Percentiles rank a stretch among this genome's conserved stretches.
Evolutionary conservation across 2,113 vertebrate species (phyloP).

Genomic region (Penelope pileata): DNA sequence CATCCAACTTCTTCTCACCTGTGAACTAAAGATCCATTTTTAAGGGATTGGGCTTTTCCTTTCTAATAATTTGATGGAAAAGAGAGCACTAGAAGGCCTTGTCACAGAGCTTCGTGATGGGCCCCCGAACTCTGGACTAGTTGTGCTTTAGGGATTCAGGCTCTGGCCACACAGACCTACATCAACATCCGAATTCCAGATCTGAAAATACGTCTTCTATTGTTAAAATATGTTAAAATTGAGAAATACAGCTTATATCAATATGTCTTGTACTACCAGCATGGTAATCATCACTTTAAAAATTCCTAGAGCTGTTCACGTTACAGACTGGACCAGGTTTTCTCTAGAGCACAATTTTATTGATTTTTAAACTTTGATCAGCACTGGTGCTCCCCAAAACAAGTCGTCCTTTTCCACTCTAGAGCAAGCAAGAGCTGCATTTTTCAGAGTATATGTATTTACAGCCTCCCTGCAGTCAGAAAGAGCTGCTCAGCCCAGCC

Average conservation of each 20-base stretch:
- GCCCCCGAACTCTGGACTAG: fast-evolving
- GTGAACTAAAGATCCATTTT: background rate
- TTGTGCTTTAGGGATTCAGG: background rate
- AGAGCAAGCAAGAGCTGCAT: background rate
- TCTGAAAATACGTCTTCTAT: background rate
- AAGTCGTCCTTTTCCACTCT: background rate
- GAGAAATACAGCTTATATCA: background rate
- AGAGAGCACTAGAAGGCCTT: background rate
- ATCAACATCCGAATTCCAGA: background rate
- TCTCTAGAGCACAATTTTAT: background rate
- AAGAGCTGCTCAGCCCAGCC: background rate
- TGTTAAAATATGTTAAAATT: background rate
- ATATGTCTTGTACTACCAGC: background rate
- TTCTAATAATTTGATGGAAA: background rate
- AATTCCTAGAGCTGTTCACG: background rate
- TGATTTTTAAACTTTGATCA: background rate
- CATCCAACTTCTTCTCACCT: background rate
- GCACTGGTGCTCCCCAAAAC: background rate
- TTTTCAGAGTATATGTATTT: background rate
- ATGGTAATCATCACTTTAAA: background rate
- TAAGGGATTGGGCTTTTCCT: background rate
- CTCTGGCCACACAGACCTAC: background rate
- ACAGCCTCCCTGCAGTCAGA: background rate
- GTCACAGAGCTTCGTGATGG: background rate
- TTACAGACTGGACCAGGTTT: fast-evolving